Evolutionary conservation across 2,888 invertebrate genomes (phyloP).

Genomic region (Zele albiditarsus): DNA sequence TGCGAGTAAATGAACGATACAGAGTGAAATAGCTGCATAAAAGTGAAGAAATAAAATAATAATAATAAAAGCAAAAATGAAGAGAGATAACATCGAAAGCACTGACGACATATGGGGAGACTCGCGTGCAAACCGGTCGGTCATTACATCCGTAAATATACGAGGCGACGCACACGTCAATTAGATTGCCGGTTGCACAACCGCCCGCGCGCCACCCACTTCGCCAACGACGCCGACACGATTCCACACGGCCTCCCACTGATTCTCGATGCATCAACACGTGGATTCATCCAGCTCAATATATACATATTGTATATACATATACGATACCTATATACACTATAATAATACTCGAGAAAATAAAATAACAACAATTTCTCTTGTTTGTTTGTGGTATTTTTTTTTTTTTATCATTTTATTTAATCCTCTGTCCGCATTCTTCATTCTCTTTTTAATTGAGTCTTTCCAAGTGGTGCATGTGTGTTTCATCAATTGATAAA

Average conservation of each 20-base stretch:
- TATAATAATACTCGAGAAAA: background rate
- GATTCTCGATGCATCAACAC: conserved; percentile 41
- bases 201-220: conserved; percentile 55
- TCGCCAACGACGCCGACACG: conserved; percentile 53
- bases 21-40: background rate
- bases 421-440: background rate
- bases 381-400: background rate
- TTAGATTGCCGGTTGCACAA: conserved; percentile 60
- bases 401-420: background rate
- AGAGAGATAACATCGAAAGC: background rate
- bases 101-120: conserved; percentile 17
- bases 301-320: background rate
- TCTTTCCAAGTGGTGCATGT: background rate
- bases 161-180: conserved; percentile 58
- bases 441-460: background rate
- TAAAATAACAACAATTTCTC: background rate
- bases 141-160: conserved; percentile 59
- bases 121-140: conserved; percentile 54
- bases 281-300: conserved; percentile 30
- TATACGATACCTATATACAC: background rate
- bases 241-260: conserved; percentile 45
- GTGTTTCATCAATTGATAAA: background rate
- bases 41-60: background rate
- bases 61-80: background rate
- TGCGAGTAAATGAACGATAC: background rate